These are phyloP conservation scores for Prorops nasuta DNA, from an alignment of 1,140 invertebrate genomes.

Conservation along the genomic window DNA sequence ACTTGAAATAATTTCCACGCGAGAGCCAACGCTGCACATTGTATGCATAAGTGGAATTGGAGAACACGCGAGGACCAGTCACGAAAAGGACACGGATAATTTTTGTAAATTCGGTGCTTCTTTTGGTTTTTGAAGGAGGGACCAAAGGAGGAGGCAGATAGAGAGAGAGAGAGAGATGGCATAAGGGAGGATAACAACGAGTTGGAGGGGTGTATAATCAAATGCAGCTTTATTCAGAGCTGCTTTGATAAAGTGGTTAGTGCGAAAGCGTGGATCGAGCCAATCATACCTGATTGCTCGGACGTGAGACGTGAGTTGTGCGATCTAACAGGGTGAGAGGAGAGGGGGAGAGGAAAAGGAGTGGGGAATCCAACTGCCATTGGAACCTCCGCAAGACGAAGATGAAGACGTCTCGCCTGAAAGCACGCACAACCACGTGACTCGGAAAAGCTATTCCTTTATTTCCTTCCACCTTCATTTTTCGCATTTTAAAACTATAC, in stretches of 20 bases:
- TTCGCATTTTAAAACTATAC: too few relatives aligned
- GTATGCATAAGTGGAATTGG: too few relatives aligned
- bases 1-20: too few relatives aligned
- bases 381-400: slow-evolving; percentile 12
- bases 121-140: too few relatives aligned
- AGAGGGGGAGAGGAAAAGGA: slow-evolving; percentile 3
- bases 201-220: slow-evolving; percentile 40
- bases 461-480: too few relatives aligned
- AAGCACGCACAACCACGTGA: too few relatives aligned
- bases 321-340: not conserved
- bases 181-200: slow-evolving; percentile 43
- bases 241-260: slow-evolving; percentile 53
- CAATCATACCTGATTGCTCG: slow-evolving; percentile 53
- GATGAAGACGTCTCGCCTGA: slow-evolving; percentile 29
- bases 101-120: slow-evolving; percentile 14
- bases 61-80: slow-evolving; percentile 5
- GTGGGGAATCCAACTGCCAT: slow-evolving; percentile 9
- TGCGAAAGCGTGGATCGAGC: slow-evolving; percentile 49
- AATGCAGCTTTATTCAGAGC: slow-evolving; percentile 50
- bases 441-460: too few relatives aligned
- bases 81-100: slow-evolving; percentile 17
- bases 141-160: too few relatives aligned
- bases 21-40: too few relatives aligned
- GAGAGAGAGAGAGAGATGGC: slow-evolving; percentile 24
- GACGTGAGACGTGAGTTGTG: slow-evolving; percentile 39